These are phyloP conservation scores for Drosophila pseudotakahashii DNA, from an alignment of 2,888 invertebrate species.

Conservation along the genomic window DNA sequence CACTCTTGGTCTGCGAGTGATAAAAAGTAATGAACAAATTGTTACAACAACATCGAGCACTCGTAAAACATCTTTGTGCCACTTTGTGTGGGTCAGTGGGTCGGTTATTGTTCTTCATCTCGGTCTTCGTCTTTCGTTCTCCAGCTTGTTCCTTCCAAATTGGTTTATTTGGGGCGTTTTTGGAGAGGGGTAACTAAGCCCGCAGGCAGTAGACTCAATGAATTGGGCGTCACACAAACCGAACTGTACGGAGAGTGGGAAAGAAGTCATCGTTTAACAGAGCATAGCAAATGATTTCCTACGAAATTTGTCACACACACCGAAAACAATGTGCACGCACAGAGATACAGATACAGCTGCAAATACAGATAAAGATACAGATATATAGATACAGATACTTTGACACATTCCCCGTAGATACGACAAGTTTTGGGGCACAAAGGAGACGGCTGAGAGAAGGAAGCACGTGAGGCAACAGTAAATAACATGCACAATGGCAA, in stretches of 20 bases:
- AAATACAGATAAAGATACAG: slow-evolving; percentile 2
- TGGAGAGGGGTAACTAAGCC: slow-evolving; percentile 17
- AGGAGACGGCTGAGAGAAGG: slow-evolving; percentile 42
- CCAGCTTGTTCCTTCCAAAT: slow-evolving; percentile 51
- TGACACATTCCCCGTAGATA: slow-evolving; percentile 39
- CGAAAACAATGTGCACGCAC: slow-evolving; percentile 38
- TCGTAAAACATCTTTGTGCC: slow-evolving; percentile 75
- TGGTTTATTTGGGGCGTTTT: slow-evolving; percentile 49
- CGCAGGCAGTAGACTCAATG: slow-evolving; percentile 56
- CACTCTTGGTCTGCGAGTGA: slow-evolving; percentile 58
- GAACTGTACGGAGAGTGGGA: slow-evolving; percentile 6
- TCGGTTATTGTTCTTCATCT: slow-evolving; percentile 40
- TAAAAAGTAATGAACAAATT: slow-evolving; percentile 81
- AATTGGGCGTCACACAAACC: slow-evolving; percentile 66
- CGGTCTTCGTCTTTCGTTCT: slow-evolving; percentile 1
- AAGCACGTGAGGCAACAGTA: slow-evolving; percentile 49
- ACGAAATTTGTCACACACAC: slow-evolving; percentile 59
- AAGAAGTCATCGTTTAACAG: slow-evolving; percentile 69
- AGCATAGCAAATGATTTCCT: slow-evolving; percentile 73
- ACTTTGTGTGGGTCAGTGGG: slow-evolving; percentile 77
- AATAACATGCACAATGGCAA: slow-evolving; percentile 77
- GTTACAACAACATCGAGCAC: slow-evolving; percentile 62
- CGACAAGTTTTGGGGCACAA: slow-evolving; percentile 28
- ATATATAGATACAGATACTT: slow-evolving; percentile 36
- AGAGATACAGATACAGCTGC: slow-evolving; percentile 12